Evolutionary conservation across 2,888 invertebrate species (phyloP).

Genomic region (Tubulanus polymorphus): DNA sequence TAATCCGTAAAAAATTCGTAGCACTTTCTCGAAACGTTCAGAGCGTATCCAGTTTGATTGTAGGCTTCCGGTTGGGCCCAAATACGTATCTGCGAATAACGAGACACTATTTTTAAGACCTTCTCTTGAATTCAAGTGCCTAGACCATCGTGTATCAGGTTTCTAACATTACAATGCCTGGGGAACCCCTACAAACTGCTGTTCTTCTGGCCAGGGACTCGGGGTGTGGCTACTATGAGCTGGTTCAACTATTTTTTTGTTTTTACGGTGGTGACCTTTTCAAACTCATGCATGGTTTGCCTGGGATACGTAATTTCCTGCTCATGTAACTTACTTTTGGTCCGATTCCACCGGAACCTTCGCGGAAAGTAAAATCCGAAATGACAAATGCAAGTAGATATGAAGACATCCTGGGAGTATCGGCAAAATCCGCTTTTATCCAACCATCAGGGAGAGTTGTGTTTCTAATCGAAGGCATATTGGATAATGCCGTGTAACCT

Average conservation of each 20-base stretch:
- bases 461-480: slow-evolving; percentile 35
- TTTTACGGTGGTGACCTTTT: too few relatives aligned
- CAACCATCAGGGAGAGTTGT: slow-evolving; percentile 23
- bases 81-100: slow-evolving; percentile 36
- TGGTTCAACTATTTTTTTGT: too few relatives aligned
- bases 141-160: too few relatives aligned
- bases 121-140: too few relatives aligned
- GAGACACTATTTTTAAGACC: too few relatives aligned
- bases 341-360: slow-evolving; percentile 19
- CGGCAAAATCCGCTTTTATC: slow-evolving; percentile 29
- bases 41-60: slow-evolving; percentile 42
- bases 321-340: slow-evolving; percentile 4
- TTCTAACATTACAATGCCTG: too few relatives aligned
- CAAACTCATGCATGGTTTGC: too few relatives aligned
- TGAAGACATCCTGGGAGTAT: slow-evolving; percentile 48
- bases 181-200: too few relatives aligned
- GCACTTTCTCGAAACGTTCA: slow-evolving; percentile 34
- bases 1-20: slow-evolving; percentile 47
- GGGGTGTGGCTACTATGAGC: too few relatives aligned
- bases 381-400: slow-evolving; percentile 49
- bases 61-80: slow-evolving; percentile 47
- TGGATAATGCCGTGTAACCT: slow-evolving; percentile 44
- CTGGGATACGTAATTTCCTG: too few relatives aligned
- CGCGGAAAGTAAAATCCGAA: slow-evolving; percentile 33
- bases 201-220: too few relatives aligned